Percentiles rank a stretch among this genome's conserved stretches.
Conservation (phyloP, 2,797 vertebrate species). For the Dicrostonyx torquatus region DNA sequence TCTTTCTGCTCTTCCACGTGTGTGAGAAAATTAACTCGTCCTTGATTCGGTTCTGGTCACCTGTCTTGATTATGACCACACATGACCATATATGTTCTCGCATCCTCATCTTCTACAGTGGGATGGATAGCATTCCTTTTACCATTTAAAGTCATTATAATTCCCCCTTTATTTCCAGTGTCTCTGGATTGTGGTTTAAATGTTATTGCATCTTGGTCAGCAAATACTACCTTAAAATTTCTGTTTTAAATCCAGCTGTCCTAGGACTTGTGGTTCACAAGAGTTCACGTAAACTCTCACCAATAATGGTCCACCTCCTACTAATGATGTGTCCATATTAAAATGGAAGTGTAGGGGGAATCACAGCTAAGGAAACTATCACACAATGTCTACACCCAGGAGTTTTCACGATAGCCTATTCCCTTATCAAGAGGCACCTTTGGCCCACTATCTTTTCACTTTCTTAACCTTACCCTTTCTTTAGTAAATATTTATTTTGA, state of each 20-base stretch:
- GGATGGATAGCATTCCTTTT: fast-evolving
- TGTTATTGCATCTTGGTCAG: background rate
- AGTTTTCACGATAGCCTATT: background rate
- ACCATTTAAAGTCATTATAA: background rate
- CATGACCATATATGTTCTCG: fast-evolving
- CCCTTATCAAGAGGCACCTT: background rate
- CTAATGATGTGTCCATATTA: background rate
- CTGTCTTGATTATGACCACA: fast-evolving
- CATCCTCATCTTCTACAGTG: fast-evolving
- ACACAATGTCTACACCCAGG: background rate
- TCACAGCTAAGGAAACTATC: background rate
- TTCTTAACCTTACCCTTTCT: background rate
- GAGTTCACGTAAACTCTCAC: background rate
- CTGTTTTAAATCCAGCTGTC: background rate
- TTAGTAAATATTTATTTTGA: background rate
- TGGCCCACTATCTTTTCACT: too few relatives aligned
- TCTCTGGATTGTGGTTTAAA: background rate
- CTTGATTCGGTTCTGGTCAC: too few relatives aligned
- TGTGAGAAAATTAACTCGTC: background rate
- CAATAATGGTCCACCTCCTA: background rate
- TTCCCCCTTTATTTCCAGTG: background rate
- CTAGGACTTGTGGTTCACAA: background rate
- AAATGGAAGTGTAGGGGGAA: background rate
- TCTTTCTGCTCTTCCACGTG: background rate
- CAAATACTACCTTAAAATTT: background rate